These are phyloP conservation scores for Triplophysa tibetana DNA, from an alignment of 2,113 vertebrate species.

Conservation along the genomic window DNA sequence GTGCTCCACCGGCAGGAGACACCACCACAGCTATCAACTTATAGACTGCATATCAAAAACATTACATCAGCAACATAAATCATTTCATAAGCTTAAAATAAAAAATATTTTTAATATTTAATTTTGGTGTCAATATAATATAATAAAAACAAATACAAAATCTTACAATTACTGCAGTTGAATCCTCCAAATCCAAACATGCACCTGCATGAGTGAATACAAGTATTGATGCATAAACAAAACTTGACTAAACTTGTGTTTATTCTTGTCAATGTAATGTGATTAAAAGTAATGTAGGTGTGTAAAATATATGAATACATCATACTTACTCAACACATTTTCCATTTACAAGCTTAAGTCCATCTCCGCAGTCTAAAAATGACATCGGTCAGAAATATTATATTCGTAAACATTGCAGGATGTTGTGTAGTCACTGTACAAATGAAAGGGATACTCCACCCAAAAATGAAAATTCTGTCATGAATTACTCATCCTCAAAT, in stretches of 20 bases:
- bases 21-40: slow-evolving; percentile 94
- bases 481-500: too few species aligned
- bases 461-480: too few species aligned
- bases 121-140: not conserved
- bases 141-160: too few species aligned
- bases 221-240: not conserved
- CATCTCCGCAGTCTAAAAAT: slow-evolving; percentile 89
- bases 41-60: slow-evolving; percentile 77
- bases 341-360: slow-evolving; percentile 86
- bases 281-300: not conserved
- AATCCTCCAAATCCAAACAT: slow-evolving; percentile 95
- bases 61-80: not conserved
- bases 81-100: not conserved
- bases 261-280: too few species aligned
- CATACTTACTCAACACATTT: slow-evolving; percentile 86
- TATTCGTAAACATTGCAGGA: not conserved
- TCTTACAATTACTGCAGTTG: slow-evolving; percentile 96
- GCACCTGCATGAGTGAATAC: slow-evolving; percentile 77
- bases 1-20: slow-evolving; percentile 85
- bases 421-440: too few species aligned
- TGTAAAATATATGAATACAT: not conserved
- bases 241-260: too few species aligned
- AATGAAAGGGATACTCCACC: too few species aligned
- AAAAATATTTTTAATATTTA: not conserved
- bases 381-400: not conserved